Base-by-base conservation (phyloP, 2,113 vertebrate genomes). In the Zosterops japonicus region DNA sequence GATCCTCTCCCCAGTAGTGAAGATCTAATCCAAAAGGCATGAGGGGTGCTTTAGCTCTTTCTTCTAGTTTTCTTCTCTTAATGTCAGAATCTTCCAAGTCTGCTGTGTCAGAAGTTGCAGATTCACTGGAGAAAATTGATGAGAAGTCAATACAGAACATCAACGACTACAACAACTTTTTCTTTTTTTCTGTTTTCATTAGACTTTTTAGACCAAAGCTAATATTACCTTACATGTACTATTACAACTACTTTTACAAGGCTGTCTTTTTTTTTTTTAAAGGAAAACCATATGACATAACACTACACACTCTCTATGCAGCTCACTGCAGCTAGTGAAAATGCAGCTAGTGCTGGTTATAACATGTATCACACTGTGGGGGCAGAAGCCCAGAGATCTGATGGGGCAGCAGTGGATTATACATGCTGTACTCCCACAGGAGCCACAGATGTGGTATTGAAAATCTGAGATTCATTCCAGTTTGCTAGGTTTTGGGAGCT, bases 1-100 rank as follows among this genome's bases (percentile, higher is more conserved):
- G 98, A 70, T 99, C 98, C 97, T 99, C 92, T 74, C 98, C 99
- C 99, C 99, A 99, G 97, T 98, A 98, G 94, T 98, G 99, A 63
- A 99, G 98, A 79, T 99, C 99, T 86, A 99, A 93, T 61, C 99
- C 99, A 52, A 99, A 99, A 6, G 99, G 98, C 87, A 99, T 96
- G 16, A 99, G 63, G 2, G 99, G 99, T 19, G 98, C 98, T 52
- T 96, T 97, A 17, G 92, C 91, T 52, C 93, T 75, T 83, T 98
- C 97, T 80, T 94, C 96, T 56, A 96, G 96, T 82, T 86, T 96
- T 90, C 78, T 69, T 18, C 89, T 86, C 65, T 97, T 96, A 41
- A 68, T 19, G 53, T 71, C 90, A 35, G 68, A 14, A 39, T 90
- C 42, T 60, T 77, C 93, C 47, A 70, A 70, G 52, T 78, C 41